Evolutionary conservation across 2,113 vertebrate genomes (phyloP), one percentile per base, ranked within the genome.

Genomic region (Entomyzon cyanotis): DNA sequence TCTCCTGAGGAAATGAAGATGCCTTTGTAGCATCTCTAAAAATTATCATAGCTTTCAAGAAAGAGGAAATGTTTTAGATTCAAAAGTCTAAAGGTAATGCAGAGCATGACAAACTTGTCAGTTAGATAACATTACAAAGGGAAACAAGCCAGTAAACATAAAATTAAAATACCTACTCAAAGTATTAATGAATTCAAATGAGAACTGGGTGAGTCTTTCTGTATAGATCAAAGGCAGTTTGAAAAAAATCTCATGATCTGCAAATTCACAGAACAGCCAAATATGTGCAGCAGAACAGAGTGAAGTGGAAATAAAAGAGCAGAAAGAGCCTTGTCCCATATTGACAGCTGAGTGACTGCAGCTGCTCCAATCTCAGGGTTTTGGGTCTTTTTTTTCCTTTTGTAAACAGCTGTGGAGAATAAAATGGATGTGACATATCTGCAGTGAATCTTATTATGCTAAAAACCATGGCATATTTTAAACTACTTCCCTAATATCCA

Each of bases 321-420:
- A 90, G 85, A 93, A 74, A 53, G 82, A 90, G 82, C 88, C 84
- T 70, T 64, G 86, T 90, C 82, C 92, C 60, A 52, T 18, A 80
- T 30, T 93, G 96, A 95, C 93, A 94, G 90, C 87, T 94, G 94
- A 96, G 85, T 87, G 84, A 95, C 68, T 93, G 94, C 87, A 95
- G 96, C 93, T 93, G 90, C 93, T 96, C 68, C 88, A 55, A 2
- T 65, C 79, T 85, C 37, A 11, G 68, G 14, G 17, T 33, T 89
- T 81, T 9, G 37, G 33, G 0, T 0, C 6, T 24, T 84, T 77
- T 73, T 90, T 87, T 49, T 7, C 25, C 75, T 90, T 95, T 93
- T 68, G 81, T 94, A 87, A 95, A 93, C 96, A 95, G 93, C 93
- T 95, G 84, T 91, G 50, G 78, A 75, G 60, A 96, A 90, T 90